Evolutionary conservation across 2,888 invertebrate species (phyloP).

Genomic region (Napeogenes inachia): DNA sequence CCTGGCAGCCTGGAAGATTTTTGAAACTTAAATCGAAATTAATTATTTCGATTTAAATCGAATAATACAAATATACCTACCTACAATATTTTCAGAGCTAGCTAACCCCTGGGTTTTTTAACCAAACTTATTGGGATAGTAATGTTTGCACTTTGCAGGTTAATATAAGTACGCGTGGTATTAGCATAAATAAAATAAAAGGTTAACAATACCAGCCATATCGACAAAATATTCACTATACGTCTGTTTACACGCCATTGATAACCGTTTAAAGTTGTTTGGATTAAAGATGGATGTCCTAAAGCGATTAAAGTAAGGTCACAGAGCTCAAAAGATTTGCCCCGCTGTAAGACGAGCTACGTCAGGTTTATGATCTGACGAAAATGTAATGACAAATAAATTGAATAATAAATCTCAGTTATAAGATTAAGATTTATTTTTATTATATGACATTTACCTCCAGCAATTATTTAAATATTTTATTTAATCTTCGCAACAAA

Average conservation of each 20-base stretch:
- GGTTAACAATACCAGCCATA: too few relatives aligned
- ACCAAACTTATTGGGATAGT: too few relatives aligned
- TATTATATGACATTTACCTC: background rate
- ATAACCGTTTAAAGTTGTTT: slow-evolving; percentile 26
- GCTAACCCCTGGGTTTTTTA: too few relatives aligned
- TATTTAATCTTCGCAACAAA: too few relatives aligned
- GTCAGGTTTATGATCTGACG: slow-evolving; percentile 8
- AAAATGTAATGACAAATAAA: background rate
- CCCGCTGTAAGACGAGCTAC: slow-evolving; percentile 10
- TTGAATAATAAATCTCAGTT: background rate
- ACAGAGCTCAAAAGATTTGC: slow-evolving; percentile 28
- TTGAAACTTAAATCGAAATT: too few relatives aligned
- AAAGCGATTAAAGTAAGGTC: slow-evolving; percentile 30
- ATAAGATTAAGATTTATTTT: slow-evolving; percentile 5
- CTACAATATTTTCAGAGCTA: too few relatives aligned
- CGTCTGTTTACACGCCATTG: slow-evolving; percentile 19
- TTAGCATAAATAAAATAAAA: too few relatives aligned
- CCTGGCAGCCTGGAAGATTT: too few relatives aligned
- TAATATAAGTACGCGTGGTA: too few relatives aligned
- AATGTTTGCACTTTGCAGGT: too few relatives aligned
- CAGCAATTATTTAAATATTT: background rate
- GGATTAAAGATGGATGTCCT: slow-evolving; percentile 27
- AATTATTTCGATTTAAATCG: too few relatives aligned
- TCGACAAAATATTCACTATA: slow-evolving; percentile 12
- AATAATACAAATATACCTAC: too few relatives aligned